Conservation (phyloP, 2,797 vertebrate genomes). For the Xenentodon cancila region DNA sequence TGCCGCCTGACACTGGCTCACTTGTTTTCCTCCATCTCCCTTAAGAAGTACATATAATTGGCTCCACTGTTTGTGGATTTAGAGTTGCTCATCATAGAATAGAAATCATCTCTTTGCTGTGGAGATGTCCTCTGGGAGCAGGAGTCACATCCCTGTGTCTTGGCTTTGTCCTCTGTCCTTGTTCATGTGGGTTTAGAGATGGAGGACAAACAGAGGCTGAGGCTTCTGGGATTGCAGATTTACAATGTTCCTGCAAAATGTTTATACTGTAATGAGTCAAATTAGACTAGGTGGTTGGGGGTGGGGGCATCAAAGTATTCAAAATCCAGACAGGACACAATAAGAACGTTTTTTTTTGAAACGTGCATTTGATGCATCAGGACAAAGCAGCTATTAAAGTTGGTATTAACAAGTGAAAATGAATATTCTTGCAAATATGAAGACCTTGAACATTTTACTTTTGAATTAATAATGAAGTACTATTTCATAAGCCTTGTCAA, state of each 20-base stretch:
- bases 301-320: constrained; percentile 1
- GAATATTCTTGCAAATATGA: neutral
- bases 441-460: neutral
- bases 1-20: constrained; percentile 63
- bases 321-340: neutral
- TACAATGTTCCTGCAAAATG: constrained; percentile 17
- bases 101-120: constrained; percentile 73
- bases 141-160: constrained; percentile 49
- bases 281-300: constrained; percentile 13
- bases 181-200: constrained; percentile 52
- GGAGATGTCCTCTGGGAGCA: constrained; percentile 71
- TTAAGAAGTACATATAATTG: constrained; percentile 74
- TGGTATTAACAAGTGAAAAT: constrained; percentile 1
- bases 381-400: constrained; percentile 21
- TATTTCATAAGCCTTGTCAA: neutral
- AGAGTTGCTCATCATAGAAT: constrained; percentile 67
- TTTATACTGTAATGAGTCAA: constrained; percentile 22
- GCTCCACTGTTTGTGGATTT: constrained; percentile 73
- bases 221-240: constrained; percentile 24
- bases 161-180: constrained; percentile 59
- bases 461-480: neutral
- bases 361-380: neutral
- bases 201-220: constrained; percentile 35
- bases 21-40: constrained; percentile 66
- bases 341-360: constrained; percentile 16